Evolutionary conservation across 2,888 invertebrate species (phyloP).

Genomic region (Rhyacophila evoluta): DNA sequence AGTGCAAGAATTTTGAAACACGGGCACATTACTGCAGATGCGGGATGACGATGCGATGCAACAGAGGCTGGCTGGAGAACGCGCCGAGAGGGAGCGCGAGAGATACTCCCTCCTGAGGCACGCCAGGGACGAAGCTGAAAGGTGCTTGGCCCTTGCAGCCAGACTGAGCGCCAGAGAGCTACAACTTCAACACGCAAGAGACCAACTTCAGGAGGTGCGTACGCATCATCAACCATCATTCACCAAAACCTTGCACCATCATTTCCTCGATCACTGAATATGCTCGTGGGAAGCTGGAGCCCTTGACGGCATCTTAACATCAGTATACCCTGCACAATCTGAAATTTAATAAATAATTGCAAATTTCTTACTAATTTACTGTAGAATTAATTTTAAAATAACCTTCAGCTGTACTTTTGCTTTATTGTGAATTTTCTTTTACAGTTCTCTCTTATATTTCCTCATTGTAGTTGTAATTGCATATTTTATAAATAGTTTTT

Average conservation of each 20-base stretch:
- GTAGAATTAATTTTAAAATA: too few species aligned
- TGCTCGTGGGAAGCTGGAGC: not conserved
- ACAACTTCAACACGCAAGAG: conserved; percentile 86
- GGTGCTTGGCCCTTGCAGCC: conserved; percentile 86
- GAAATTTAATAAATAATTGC: too few species aligned
- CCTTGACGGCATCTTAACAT: not conserved
- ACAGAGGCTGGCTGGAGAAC: conserved; percentile 74
- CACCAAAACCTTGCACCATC: conserved; percentile 23
- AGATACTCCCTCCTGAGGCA: conserved; percentile 89
- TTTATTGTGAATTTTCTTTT: too few species aligned
- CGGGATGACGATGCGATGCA: conserved; percentile 83
- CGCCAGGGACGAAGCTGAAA: conserved; percentile 91
- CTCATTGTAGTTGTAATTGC: too few species aligned
- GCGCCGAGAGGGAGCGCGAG: conserved; percentile 85
- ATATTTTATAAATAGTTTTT: too few species aligned
- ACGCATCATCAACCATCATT: conserved; percentile 28
- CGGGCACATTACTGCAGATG: conserved; percentile 60
- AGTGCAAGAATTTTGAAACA: not conserved
- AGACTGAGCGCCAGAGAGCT: conserved; percentile 89
- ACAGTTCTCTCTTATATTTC: too few species aligned
- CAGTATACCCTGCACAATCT: not conserved
- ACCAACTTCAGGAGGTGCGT: conserved; percentile 83
- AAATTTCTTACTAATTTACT: too few species aligned
- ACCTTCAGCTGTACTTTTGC: too few species aligned
- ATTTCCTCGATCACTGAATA: not conserved